Base-by-base conservation (phyloP, 1,140 invertebrate species). In the Meloidogyne hapla region DNA sequence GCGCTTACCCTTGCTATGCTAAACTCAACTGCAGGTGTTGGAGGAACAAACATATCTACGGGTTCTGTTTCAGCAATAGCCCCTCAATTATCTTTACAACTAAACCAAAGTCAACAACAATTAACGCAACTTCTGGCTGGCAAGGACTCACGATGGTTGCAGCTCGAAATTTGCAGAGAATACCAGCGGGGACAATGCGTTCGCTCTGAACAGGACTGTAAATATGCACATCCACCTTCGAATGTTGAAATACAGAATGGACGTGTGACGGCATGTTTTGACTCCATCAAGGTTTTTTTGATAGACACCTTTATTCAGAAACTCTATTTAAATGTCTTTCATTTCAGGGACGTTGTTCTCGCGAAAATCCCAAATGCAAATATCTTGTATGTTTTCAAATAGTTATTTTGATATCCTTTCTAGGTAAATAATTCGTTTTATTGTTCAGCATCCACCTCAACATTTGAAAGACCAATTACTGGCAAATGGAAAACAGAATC, bases 201-300 rank as follows among this genome's bases (percentile, higher is more conserved):
- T 81, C 92, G 97, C 85, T 93, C 94, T 48, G 96, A 99, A 90
- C 94, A 93, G 18, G 96, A 99, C 90, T 89, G 97, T 96, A 79
- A 96, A 99, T 91, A 96, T 96, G 66, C 80, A 18, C 97, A 99
- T 91, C 97, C 97, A 64, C 95, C 95, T 72, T 92, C 94, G 83
- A 96, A 98, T 90, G 96, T 99, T 83, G 97, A 99, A 90, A 94
- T 99, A 83, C 96, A 98, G 91, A 99, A 99, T 90, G 97, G 97
- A 88, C 91, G 96, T 86, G 97, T 99, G 85, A 98, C 95, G 80
- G 96, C 97, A 82, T 99, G 97, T 91, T 99, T 98, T 91, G 97
- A 99, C 91, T 97, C 94, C 89, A 99, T 99, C 89, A 99, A 99
- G 95, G 97, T 99, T 91, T n/a, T n/a, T n/a, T n/a, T n/a, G n/a